These are phyloP conservation scores for Arizona elegans DNA, from an alignment of 2,113 vertebrate genomes.

Conservation along the genomic window DNA sequence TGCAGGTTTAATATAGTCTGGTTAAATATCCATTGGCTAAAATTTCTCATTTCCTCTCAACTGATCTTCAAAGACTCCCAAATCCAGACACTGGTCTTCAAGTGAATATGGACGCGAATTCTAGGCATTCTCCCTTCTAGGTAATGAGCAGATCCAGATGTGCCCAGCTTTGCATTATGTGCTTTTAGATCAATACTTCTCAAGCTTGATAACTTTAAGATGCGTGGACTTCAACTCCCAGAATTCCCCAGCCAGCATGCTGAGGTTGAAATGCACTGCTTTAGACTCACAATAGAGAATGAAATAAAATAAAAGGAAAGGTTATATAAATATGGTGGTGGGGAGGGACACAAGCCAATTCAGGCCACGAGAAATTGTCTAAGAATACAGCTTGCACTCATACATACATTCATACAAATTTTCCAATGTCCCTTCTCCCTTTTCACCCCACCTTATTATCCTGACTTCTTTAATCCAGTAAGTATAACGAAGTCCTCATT, in stretches of 20 bases:
- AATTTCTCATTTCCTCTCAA: not conserved
- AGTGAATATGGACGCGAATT: not conserved
- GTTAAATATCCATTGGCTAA: not conserved
- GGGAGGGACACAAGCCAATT: not conserved
- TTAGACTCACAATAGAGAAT: not conserved
- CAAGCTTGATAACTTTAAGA: not conserved
- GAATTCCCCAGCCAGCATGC: not conserved
- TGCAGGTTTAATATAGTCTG: not conserved
- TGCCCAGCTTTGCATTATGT: not conserved
- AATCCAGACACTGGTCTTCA: not conserved
- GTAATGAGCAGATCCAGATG: not conserved
- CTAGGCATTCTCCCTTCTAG: not conserved
- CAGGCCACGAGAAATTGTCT: constrained; percentile 7
- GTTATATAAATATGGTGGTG: not conserved
- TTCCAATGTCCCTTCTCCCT: not conserved
- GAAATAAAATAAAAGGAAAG: not conserved
- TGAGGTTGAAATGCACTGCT: not conserved
- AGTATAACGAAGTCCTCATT: not conserved
- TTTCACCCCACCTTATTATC: not conserved
- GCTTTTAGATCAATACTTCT: too few species aligned
- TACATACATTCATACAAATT: not conserved
- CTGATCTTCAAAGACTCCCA: not conserved
- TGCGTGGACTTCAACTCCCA: not conserved
- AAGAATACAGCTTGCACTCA: not conserved
- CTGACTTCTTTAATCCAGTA: not conserved